These are phyloP conservation scores for Styela plicata DNA, from an alignment of 23 tunicate genomes.

Conservation along the genomic window DNA sequence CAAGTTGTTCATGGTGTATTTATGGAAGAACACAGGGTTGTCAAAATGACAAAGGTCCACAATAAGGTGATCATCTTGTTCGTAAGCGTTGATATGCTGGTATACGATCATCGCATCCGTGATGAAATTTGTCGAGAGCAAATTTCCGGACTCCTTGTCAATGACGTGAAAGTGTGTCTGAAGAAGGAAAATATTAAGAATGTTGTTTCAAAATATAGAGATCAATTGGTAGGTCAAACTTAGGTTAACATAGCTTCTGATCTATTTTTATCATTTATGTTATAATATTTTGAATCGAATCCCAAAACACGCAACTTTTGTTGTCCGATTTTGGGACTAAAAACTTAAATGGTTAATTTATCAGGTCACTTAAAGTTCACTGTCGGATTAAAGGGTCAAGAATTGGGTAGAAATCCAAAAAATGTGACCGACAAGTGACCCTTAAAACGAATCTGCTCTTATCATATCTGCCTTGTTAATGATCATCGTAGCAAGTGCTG, in stretches of 20 bases:
- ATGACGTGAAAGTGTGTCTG: conserved; percentile 43
- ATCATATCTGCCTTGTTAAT: too few relatives aligned
- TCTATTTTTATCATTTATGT: too few relatives aligned
- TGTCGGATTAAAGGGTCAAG: not conserved
- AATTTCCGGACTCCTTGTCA: conserved; percentile 59
- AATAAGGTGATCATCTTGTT: conserved; percentile 70
- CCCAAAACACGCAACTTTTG: too few relatives aligned
- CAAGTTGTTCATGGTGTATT: conserved; percentile 58
- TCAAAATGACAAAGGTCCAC: conserved; percentile 59
- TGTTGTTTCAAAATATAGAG: too few relatives aligned
- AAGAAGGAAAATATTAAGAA: too few relatives aligned
- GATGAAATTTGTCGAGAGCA: conserved; percentile 30
- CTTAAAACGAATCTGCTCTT: too few relatives aligned
- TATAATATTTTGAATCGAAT: too few relatives aligned
- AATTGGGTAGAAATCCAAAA: not conserved
- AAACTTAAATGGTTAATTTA: too few relatives aligned
- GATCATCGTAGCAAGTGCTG: too few relatives aligned
- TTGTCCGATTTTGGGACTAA: too few relatives aligned
- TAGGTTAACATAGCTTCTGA: too few relatives aligned
- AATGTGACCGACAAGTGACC: not conserved
- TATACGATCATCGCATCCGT: conserved; percentile 69
- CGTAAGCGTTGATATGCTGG: conserved; percentile 83
- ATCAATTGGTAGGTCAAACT: too few relatives aligned
- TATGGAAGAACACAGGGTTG: conserved; percentile 58
- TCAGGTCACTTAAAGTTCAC: not conserved